Conservation (phyloP, 2,113 vertebrate species). For the Channa maculata region DNA sequence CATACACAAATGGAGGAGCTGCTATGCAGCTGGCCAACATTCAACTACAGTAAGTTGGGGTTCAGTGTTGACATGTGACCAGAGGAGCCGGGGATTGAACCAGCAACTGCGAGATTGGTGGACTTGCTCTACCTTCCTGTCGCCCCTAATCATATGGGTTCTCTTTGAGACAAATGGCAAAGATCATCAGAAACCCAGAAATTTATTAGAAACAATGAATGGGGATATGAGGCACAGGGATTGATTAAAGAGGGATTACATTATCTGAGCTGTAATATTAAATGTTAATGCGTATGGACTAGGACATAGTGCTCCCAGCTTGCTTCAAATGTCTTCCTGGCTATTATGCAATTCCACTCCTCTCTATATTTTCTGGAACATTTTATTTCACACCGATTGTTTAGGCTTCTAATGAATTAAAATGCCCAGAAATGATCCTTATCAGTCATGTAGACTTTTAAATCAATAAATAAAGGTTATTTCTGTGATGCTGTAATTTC, state of each 20-base stretch:
- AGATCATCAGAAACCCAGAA: slow-evolving; percentile 49
- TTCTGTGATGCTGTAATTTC: neutral
- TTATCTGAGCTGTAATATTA: slow-evolving; percentile 23
- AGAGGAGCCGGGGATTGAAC: too few species aligned
- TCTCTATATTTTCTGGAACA: neutral
- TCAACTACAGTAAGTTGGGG: too few species aligned
- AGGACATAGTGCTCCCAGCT: neutral
- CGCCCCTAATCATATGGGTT: neutral
- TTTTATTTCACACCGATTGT: neutral
- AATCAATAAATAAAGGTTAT: neutral
- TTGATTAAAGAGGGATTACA: slow-evolving; percentile 43
- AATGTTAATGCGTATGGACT: slow-evolving; percentile 24
- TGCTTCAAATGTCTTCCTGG: slow-evolving; percentile 28
- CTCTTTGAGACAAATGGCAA: slow-evolving; percentile 32
- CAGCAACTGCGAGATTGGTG: too few species aligned
- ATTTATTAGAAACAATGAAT: slow-evolving; percentile 39
- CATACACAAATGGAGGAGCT: too few species aligned
- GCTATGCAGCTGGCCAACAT: too few species aligned
- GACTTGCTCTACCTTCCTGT: too few species aligned
- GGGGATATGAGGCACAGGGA: slow-evolving; percentile 10
- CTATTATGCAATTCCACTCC: neutral
- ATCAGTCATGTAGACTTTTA: neutral
- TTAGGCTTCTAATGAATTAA: neutral
- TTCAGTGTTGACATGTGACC: too few species aligned
- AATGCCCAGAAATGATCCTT: neutral